Evolutionary conservation across 2,113 vertebrate species (phyloP).

Genomic region (Oreochromis niloticus): DNA sequence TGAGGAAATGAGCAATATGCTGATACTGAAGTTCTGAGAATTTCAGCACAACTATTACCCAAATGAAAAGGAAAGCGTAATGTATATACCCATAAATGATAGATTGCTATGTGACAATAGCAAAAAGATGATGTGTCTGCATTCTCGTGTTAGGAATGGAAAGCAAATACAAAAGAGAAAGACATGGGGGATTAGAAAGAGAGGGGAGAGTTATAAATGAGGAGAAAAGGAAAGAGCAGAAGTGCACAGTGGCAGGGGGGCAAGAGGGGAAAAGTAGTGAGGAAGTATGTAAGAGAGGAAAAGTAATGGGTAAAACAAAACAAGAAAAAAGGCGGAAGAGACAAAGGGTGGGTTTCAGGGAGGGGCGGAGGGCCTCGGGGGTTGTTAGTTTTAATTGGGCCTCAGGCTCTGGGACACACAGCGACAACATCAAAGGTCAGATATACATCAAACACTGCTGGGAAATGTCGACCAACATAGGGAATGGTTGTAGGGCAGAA

Average conservation of each 20-base stretch:
- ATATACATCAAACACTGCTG: slow-evolving; percentile 75
- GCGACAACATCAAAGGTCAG: slow-evolving; percentile 80
- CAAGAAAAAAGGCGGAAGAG: neutral
- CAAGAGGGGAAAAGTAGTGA: neutral
- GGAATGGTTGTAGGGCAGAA: slow-evolving; percentile 24
- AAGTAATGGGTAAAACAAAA: neutral
- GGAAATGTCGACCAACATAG: slow-evolving; percentile 61
- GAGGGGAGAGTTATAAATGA: neutral
- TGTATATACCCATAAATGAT: neutral
- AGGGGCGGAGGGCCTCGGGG: slow-evolving; percentile 7
- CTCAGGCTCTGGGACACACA: slow-evolving; percentile 55
- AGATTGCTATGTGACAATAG: neutral
- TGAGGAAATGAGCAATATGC: slow-evolving; percentile 35
- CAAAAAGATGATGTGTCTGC: neutral
- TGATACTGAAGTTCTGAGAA: slow-evolving; percentile 21
- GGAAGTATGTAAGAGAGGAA: neutral
- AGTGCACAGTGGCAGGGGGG: neutral
- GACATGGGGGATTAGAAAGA: neutral
- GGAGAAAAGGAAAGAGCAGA: neutral
- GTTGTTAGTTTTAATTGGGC: slow-evolving; percentile 78
- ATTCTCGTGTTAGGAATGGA: neutral
- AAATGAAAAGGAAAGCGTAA: slow-evolving; percentile 3
- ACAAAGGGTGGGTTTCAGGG: slow-evolving; percentile 2
- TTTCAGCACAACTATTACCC: slow-evolving; percentile 2
- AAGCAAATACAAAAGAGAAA: neutral